Evolutionary conservation across 1,140 invertebrate genomes (phyloP), one percentile per base, ranked within the genome.

Genomic region (Megalopta genalis): DNA sequence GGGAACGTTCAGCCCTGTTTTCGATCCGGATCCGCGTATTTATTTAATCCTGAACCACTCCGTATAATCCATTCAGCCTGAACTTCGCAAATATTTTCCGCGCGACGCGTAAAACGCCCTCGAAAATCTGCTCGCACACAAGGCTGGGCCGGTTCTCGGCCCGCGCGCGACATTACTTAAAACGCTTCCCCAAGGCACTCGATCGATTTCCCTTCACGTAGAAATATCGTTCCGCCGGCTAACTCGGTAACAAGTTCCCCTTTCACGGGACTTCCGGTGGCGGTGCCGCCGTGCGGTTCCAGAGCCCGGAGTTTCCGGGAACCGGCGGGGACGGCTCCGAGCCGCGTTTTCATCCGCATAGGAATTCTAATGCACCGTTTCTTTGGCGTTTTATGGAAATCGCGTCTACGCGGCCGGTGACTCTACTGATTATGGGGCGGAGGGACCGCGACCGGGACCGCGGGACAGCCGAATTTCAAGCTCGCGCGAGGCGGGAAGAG

Each of bases 321-420:
- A n/a, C 39, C 42, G 42, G 12, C 42, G 9, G 10, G 2, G 7
- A 14, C 1, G 25, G 75, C 52, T 23, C 8, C 52, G 32, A 16
- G 64, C 37, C 42, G 66, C 74, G 80, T 74, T 85, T 85, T 85
- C 80, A 85, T 85, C 77, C 62, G 68, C 83, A 77, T 85, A 76
- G 81, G 80, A 83, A 83, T 80, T 85, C 81, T 80, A 80, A 83
- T 76, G 81, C 66, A 21, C 7, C 69, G 66, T 84, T 85, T 84
- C 84, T 86, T 86, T 82, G 63, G 32, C 70, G 76, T 82, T 86
- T 85, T 82, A 86, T 85, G 83, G 67, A 80, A 85, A 86, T 82
- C 62, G 57, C 32, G 42, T 46, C 42, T 46, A 3, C 16, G 4
- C 16, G 49, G 16, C 16, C 49, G 14, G 5, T 14, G 49, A 52